Evolutionary conservation across 2,113 vertebrate species (phyloP).

Genomic region (Neolamprologus modestus): DNA sequence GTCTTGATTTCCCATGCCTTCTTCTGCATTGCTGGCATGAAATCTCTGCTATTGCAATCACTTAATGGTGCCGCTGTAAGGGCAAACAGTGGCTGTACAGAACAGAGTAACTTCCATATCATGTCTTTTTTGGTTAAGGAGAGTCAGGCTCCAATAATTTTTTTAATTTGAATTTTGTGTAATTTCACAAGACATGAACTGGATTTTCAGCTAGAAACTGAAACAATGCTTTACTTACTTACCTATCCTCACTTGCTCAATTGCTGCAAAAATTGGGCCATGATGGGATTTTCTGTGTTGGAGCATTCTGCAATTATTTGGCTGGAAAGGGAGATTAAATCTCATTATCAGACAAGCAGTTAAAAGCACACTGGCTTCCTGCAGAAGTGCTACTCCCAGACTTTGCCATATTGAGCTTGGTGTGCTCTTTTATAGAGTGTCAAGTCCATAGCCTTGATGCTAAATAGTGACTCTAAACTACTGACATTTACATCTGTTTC

Average conservation of each 20-base stretch:
- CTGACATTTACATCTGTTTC: neutral
- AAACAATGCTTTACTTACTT: neutral
- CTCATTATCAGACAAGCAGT: neutral
- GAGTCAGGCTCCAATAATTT: neutral
- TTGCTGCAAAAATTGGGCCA: neutral
- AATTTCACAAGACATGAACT: neutral
- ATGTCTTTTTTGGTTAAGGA: neutral
- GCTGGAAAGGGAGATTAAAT: neutral
- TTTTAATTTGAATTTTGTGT: neutral
- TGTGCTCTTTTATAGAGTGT: neutral
- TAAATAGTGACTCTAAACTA: neutral
- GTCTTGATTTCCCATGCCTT: neutral
- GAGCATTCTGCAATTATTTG: neutral
- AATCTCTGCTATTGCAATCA: neutral
- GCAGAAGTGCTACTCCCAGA: neutral
- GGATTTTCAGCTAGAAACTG: neutral
- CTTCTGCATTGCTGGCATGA: neutral
- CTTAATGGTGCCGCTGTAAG: neutral
- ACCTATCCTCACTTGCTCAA: neutral
- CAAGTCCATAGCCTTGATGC: neutral
- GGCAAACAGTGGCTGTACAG: neutral
- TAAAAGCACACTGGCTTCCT: neutral
- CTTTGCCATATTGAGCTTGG: neutral
- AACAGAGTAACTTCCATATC: neutral
- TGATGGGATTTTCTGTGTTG: neutral